Evolutionary conservation across 30 jellyfish, hydroid and myxozoan genomes (phyloP).

Genomic region (Hydra vulgaris): DNA sequence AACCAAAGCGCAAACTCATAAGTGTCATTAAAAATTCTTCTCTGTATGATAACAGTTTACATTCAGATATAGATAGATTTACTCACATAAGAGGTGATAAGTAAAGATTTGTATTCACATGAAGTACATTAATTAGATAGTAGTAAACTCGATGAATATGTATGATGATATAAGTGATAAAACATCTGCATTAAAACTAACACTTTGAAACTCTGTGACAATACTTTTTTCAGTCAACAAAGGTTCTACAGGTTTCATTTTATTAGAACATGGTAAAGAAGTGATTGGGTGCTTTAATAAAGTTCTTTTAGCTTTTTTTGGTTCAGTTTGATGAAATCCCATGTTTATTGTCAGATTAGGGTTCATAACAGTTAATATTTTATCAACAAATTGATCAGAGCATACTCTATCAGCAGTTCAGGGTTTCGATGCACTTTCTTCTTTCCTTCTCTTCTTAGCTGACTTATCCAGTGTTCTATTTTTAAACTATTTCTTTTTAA

Average conservation of each 20-base stretch:
- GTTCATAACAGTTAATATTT: constrained; percentile 28
- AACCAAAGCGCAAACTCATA: constrained; percentile 23
- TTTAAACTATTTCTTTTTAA: no score
- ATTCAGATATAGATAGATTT: constrained; percentile 4
- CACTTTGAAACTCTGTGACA: not conserved
- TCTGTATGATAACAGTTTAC: constrained; percentile 3
- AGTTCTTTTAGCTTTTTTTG: constrained; percentile 31
- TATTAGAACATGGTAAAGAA: not conserved
- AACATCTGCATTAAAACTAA: not conserved
- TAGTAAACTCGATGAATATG: not conserved
- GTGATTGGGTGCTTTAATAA: not conserved
- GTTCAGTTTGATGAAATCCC: constrained; percentile 29
- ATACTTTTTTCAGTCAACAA: not conserved
- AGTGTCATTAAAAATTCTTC: no score
- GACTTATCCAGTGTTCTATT: not conserved
- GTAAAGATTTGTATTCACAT: not conserved
- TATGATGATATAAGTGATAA: not conserved
- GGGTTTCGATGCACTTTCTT: constrained; percentile 20
- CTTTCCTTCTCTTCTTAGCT: constrained; percentile 3
- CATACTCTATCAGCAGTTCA: constrained; percentile 20
- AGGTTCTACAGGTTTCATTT: not conserved
- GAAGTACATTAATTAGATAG: not conserved
- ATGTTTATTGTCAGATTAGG: constrained; percentile 36
- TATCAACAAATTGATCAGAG: constrained; percentile 44
- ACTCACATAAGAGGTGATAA: constrained; percentile 2